Conservation (phyloP, 2,797 vertebrate genomes). For the Parotocinclus haroldoi region DNA sequence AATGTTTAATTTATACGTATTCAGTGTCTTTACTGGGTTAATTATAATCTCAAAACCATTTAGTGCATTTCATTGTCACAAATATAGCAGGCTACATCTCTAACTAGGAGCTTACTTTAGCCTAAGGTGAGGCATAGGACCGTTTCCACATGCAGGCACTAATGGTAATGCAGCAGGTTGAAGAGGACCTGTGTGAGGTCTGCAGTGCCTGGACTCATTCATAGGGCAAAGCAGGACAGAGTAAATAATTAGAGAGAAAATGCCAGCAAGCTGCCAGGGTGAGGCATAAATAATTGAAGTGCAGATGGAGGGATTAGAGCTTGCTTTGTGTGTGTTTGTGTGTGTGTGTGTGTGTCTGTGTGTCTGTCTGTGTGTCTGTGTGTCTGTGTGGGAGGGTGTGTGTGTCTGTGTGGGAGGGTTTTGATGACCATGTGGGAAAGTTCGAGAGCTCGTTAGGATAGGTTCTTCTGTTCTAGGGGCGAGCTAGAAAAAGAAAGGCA, state of each 20-base stretch:
- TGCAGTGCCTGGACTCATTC: not conserved
- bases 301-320: slow-evolving; percentile 48
- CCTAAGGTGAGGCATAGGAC: too few species aligned
- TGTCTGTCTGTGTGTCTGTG: slow-evolving; percentile 25
- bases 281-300: slow-evolving; percentile 53
- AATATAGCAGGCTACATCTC: too few species aligned
- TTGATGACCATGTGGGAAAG: slow-evolving; percentile 13
- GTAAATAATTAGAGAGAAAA: slow-evolving; percentile 44
- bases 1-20: too few species aligned
- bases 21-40: too few species aligned
- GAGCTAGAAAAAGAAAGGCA: slow-evolving; percentile 1
- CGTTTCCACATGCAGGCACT: too few species aligned
- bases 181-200: too few species aligned
- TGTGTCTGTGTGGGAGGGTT: slow-evolving; percentile 26
- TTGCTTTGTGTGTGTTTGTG: slow-evolving; percentile 24
- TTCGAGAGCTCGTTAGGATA: slow-evolving; percentile 42
- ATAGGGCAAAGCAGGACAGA: slow-evolving; percentile 17
- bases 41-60: too few species aligned
- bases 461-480: slow-evolving; percentile 2
- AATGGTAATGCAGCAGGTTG: too few species aligned
- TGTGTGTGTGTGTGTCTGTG: slow-evolving; percentile 15
- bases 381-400: slow-evolving; percentile 10
- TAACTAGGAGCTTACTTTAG: too few species aligned
- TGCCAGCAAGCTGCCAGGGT: slow-evolving; percentile 45
- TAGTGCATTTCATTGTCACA: too few species aligned